A percentile compares a stretch with the other conserved stretches of the same genome.
phyloP scores from a whole-genome alignment of 2,888 invertebrate species.

The Meteorus cinctellus region DNA sequence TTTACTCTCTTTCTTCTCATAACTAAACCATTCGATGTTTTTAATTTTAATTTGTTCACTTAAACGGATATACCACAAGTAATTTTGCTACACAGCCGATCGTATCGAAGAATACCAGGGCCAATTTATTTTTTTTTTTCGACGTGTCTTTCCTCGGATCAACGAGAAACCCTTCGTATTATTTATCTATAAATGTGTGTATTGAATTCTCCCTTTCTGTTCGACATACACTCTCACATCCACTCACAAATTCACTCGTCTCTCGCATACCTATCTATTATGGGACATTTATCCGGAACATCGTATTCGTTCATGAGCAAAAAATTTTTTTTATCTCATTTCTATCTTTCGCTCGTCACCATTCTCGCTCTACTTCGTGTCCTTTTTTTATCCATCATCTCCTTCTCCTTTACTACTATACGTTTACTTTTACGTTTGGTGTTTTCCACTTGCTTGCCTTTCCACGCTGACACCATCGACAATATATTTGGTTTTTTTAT shows the following conservation, averaged over 20 bases:
- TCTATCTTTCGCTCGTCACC: neutral
- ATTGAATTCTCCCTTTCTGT: neutral
- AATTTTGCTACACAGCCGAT: neutral
- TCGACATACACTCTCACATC: neutral
- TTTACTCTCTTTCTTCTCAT: neutral
- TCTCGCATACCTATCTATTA: neutral
- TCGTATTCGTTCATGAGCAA: constrained; percentile 10
- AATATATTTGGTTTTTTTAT: constrained; percentile 30
- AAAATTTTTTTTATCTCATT: neutral
- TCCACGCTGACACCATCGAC: constrained; percentile 28
- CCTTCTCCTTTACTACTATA: constrained; percentile 2
- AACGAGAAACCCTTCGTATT: neutral
- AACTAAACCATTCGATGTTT: neutral
- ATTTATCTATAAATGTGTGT: neutral
- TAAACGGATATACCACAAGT: neutral
- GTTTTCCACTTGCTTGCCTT: constrained; percentile 25
- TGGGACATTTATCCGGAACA: neutral
- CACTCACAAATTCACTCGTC: neutral
- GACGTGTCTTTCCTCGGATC: neutral
- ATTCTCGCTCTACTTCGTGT: constrained; percentile 10
- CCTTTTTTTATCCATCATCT: constrained; percentile 6
- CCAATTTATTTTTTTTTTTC: neutral
- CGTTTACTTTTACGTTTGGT: constrained; percentile 26
- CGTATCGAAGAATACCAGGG: neutral
- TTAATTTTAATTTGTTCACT: neutral